Conservation (phyloP, 2,888 invertebrate genomes). For the Tipula confusa region DNA sequence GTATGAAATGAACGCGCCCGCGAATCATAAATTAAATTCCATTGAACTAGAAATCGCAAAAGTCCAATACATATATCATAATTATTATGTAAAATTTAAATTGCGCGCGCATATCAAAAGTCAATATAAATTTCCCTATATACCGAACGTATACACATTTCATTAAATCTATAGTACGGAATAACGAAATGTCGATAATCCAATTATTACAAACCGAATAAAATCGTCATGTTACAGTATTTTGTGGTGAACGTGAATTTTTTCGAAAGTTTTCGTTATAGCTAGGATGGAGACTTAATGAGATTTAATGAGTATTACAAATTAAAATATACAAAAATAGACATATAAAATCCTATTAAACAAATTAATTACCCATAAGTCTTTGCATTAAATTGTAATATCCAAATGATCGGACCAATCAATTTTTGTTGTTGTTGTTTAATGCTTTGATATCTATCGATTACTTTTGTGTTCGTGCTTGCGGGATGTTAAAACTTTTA, state of each 20-base stretch:
- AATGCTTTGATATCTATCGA: neutral
- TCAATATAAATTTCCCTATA: neutral
- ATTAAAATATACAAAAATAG: neutral
- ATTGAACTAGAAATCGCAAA: neutral
- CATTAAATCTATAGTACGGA: too few species aligned
- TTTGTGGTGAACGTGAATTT: neutral
- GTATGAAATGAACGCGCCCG: constrained; percentile 21
- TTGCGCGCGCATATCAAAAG: neutral
- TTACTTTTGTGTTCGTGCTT: neutral
- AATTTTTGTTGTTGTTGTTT: too few species aligned
- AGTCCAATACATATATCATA: neutral
- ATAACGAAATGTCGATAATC: neutral
- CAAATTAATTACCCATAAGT: neutral
- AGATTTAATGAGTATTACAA: neutral
- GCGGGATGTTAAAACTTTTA: neutral
- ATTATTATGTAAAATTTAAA: neutral
- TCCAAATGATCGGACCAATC: neutral
- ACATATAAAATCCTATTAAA: neutral
- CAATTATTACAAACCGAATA: neutral
- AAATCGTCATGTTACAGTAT: neutral
- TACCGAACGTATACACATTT: neutral
- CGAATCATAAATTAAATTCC: neutral
- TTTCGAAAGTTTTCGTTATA: neutral
- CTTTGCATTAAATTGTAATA: neutral
- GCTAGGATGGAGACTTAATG: neutral